A percentile compares a stretch with the other conserved stretches of the same genome.
These are phyloP conservation scores for Poeciliopsis infans DNA, from an alignment of 2,797 vertebrate genomes.

Conservation along the genomic window DNA sequence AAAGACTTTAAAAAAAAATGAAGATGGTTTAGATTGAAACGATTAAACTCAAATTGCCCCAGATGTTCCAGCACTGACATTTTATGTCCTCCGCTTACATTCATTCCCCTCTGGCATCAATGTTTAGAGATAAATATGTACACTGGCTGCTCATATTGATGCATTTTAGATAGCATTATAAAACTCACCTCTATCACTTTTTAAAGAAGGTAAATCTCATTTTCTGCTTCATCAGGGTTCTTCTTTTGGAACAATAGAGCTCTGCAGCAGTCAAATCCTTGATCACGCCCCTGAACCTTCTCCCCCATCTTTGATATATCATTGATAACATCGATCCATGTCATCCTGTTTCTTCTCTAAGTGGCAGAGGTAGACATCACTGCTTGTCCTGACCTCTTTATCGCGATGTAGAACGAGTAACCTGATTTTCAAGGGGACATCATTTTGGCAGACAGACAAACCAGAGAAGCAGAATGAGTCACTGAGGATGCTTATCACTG, in stretches of 20 bases:
- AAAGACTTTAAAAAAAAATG: not conserved
- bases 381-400: slow-evolving; percentile 51
- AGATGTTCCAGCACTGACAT: not conserved
- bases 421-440: slow-evolving; percentile 61
- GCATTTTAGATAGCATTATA: not conserved
- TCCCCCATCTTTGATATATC: slow-evolving; percentile 4
- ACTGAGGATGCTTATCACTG: slow-evolving; percentile 22
- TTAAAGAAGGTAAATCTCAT: not conserved
- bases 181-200: not conserved
- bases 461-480: slow-evolving; percentile 14
- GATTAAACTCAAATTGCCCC: not conserved
- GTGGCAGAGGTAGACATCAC: slow-evolving; percentile 31
- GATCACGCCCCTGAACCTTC: slow-evolving; percentile 4
- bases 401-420: slow-evolving; percentile 65
- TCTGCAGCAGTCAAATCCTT: slow-evolving; percentile 7
- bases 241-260: slow-evolving; percentile 1
- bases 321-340: slow-evolving; percentile 59
- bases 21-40: not conserved
- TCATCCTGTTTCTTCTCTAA: slow-evolving; percentile 24
- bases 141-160: not conserved
- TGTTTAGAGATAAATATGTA: not conserved
- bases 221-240: not conserved
- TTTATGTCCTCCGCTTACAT: not conserved
- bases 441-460: slow-evolving; percentile 59
- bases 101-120: not conserved